These are phyloP conservation scores for Caloenas nicobarica DNA, from an alignment of 2,113 vertebrate genomes.

Conservation along the genomic window DNA sequence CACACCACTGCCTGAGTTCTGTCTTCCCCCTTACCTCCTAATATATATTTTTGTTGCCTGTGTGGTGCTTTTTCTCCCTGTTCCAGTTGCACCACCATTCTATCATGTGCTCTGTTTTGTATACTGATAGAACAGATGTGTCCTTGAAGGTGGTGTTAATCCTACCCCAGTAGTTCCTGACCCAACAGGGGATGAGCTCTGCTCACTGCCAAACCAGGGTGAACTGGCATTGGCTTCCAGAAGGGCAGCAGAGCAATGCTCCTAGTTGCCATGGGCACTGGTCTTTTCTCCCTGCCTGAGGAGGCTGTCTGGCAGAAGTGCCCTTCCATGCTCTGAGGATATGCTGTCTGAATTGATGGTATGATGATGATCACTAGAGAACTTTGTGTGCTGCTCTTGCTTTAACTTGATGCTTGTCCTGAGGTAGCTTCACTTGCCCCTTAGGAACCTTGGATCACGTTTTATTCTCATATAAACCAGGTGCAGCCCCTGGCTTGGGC, in stretches of 20 bases:
- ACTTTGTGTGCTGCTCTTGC: background rate
- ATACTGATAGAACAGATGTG: rapidly evolving
- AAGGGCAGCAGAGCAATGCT: background rate
- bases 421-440: background rate
- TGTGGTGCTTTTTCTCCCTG: background rate
- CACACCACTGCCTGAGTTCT: background rate
- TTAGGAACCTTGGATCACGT: background rate
- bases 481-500: background rate
- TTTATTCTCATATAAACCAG: background rate
- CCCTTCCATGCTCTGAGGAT: background rate
- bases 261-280: background rate
- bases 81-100: background rate
- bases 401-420: background rate
- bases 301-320: background rate
- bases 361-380: background rate
- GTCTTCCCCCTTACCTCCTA: background rate
- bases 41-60: too few species aligned
- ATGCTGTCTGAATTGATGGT: background rate
- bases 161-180: background rate
- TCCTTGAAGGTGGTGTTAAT: background rate
- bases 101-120: background rate
- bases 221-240: background rate
- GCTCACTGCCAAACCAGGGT: background rate
- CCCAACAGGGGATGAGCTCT: background rate
- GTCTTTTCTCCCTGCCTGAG: rapidly evolving